phyloP scores from a whole-genome alignment of 2,888 invertebrate species.

The Lycocerus yunnanus region DNA sequence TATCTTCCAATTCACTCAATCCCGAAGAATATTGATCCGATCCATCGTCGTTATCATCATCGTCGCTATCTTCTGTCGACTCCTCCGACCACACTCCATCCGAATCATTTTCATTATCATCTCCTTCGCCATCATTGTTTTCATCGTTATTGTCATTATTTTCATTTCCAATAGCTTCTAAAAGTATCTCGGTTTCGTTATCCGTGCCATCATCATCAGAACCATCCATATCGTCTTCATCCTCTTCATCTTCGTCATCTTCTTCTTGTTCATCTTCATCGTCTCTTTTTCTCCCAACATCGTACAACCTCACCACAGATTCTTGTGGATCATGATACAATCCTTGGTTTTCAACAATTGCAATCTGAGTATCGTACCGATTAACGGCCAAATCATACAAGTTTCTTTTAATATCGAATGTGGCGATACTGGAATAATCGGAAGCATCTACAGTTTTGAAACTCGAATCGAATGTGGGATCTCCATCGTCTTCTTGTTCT shows the following conservation, averaged over 20 bases:
- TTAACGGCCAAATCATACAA: conserved; percentile 87
- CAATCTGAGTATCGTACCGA: conserved; percentile 83
- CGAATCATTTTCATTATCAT: conserved; percentile 31
- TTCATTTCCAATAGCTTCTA: conserved; percentile 32
- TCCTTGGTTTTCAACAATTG: conserved; percentile 88
- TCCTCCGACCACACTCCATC: conserved; percentile 38
- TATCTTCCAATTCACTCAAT: conserved; percentile 36
- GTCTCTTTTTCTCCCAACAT: conserved; percentile 85
- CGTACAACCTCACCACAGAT: conserved; percentile 88
- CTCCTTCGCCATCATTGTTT: conserved; percentile 32
- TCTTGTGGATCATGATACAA: conserved; percentile 85
- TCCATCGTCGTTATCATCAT: conserved; percentile 31
- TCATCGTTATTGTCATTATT: conserved; percentile 35
- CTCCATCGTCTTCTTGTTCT: conserved; percentile 73
- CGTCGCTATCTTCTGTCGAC: conserved; percentile 33
- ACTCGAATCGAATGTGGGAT: conserved; percentile 83
- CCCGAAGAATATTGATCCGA: conserved; percentile 31
- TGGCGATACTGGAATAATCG: conserved; percentile 94
- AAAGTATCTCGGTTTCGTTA: conserved; percentile 43
- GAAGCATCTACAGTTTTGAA: conserved; percentile 94
- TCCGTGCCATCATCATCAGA: conserved; percentile 66
- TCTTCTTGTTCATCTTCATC: conserved; percentile 85
- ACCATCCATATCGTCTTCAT: conserved; percentile 64
- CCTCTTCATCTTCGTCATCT: conserved; percentile 65
- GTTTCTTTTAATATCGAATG: conserved; percentile 89